phyloP scores from a whole-genome alignment of 2,888 invertebrate species.

The Perizoma flavofasciatum region DNA sequence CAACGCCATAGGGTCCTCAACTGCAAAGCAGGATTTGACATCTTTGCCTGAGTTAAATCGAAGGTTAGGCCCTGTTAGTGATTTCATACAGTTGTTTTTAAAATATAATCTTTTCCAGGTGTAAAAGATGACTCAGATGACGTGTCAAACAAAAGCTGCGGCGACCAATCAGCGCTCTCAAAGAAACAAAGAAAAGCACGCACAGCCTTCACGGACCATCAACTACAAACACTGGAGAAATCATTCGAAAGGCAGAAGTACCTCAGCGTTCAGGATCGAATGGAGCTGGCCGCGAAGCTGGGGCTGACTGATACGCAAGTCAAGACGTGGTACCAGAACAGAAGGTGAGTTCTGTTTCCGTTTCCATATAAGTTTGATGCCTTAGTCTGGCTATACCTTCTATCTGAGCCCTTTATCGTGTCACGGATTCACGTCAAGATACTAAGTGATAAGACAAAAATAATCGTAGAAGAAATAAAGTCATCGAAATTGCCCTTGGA shows the following conservation, averaged over 20 bases:
- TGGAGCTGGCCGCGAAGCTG: slow-evolving; percentile 98
- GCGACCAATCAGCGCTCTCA: slow-evolving; percentile 82
- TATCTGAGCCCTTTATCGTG: too few species aligned
- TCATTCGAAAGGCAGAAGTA: slow-evolving; percentile 99
- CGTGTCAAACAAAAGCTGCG: slow-evolving; percentile 83
- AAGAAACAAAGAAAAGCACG: slow-evolving; percentile 98
- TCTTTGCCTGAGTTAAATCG: too few species aligned
- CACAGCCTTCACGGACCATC: slow-evolving; percentile 99
- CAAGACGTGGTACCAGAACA: slow-evolving; percentile 99
- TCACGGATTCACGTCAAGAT: too few species aligned
- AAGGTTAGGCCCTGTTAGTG: too few species aligned
- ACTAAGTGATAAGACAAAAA: too few species aligned
- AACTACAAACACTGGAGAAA: slow-evolving; percentile 97
- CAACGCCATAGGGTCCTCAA: too few species aligned
- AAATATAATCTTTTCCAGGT: slow-evolving; percentile 78
- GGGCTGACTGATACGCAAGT: slow-evolving; percentile 99
- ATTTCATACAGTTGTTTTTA: neutral
- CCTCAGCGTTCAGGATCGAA: slow-evolving; percentile 97
- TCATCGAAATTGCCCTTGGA: too few species aligned
- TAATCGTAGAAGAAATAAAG: too few species aligned
- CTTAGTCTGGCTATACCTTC: too few species aligned
- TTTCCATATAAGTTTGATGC: too few species aligned
- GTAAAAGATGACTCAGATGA: slow-evolving; percentile 93
- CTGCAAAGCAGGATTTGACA: too few species aligned
- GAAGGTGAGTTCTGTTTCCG: slow-evolving; percentile 87